Base-by-base conservation (phyloP, 2,113 vertebrate genomes). In the Sander vitreus region DNA sequence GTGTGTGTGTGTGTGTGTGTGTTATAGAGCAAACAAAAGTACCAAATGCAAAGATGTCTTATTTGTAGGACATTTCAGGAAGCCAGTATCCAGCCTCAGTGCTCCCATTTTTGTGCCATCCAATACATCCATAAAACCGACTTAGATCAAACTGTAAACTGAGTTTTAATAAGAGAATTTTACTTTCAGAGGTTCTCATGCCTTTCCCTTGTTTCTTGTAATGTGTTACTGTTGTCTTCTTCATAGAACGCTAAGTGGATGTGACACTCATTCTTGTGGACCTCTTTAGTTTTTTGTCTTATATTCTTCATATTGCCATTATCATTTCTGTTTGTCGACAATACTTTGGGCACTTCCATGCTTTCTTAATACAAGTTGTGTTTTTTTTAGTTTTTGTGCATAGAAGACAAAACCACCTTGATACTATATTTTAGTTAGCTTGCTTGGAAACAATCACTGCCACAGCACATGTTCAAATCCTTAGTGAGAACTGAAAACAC, bases 401-500 rank as follows among this genome's bases (percentile, higher is more conserved):
- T 3, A 59, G 27, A 30, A 16, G 18, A 23, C 0, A n/a, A 59
- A 30, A 59, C 2, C 30, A 8, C 4, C 39, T 36, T 53, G 16
- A 69, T 39, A 19, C 9, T 1, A 3, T 4, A 14, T 11, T 14
- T 54, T 21, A 16, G 39, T 76, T 43, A 55, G 45, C 23, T 47
- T 7, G 50, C 25, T 58, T 39, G 12, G 43, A 47, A 30, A 33
- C 8, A 23, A 5, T 30, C 58, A 10, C n/a, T 3, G 13, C 13
- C 21, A 30, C 60, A 43, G 68, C 25, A 39, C 18, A 33, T 45
- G 67, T 6, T 36, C 51, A 78, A 71, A 80, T 78, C 23, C 72
- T 18, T 53, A 72, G 45, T 21, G 25, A 72, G 70, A 76, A 33
- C 48, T 75, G 79, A 86, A 81, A 76, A 77, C 55, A 57, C 0